Percentiles rank a stretch among this genome's conserved stretches.
Evolutionary conservation across 2,113 vertebrate genomes (phyloP).

Genomic region (Emydocephalus ijimae): DNA sequence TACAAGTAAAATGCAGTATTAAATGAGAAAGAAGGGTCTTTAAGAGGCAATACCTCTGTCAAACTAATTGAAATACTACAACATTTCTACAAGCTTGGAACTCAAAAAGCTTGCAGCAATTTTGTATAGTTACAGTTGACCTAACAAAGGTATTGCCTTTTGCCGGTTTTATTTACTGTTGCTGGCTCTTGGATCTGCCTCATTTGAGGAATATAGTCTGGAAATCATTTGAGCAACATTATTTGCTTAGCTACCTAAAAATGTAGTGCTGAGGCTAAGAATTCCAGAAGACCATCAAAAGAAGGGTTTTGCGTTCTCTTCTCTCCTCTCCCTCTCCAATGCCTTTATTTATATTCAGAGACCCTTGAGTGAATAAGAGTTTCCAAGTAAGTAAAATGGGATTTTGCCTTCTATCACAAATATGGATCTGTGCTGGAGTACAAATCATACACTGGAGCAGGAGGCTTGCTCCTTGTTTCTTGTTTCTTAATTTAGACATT

Average conservation of each 20-base stretch:
- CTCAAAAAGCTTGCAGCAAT: not conserved
- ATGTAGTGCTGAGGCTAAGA: not conserved
- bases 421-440: not conserved
- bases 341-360: not conserved
- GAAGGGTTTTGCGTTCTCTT: not conserved
- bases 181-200: not conserved
- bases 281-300: not conserved
- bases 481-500: conserved; percentile 32
- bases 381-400: not conserved
- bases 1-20: not conserved
- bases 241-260: not conserved
- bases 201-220: not conserved
- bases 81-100: not conserved
- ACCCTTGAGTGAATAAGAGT: not conserved
- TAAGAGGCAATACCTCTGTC: not conserved
- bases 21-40: not conserved
- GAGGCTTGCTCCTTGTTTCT: not conserved
- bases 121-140: not conserved
- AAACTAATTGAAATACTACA: not conserved
- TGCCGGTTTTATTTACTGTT: not conserved
- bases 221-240: not conserved
- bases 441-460: not conserved
- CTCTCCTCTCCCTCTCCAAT: not conserved
- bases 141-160: not conserved
- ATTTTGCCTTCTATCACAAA: not conserved